Evolutionary conservation across 2,113 vertebrate genomes (phyloP).

Genomic region (Melanerpes aurifrons): DNA sequence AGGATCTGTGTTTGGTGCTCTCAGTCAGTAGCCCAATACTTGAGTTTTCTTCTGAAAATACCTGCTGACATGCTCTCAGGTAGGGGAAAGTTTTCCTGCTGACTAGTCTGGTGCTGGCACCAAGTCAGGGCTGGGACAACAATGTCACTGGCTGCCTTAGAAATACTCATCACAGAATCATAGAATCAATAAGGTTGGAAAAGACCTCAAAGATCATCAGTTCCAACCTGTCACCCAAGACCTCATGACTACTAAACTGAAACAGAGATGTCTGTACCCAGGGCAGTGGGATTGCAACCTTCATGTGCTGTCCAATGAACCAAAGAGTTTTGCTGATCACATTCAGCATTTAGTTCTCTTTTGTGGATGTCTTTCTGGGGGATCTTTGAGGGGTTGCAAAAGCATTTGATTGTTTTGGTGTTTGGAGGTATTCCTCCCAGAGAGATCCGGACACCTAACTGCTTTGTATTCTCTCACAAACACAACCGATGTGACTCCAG

Average conservation of each 20-base stretch:
- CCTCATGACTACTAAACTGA: too few relatives aligned
- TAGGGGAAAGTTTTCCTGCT: neutral
- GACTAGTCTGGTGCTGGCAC: neutral
- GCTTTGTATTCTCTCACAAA: neutral
- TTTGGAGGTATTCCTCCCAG: neutral
- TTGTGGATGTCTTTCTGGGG: neutral
- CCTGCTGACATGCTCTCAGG: neutral
- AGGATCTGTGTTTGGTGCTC: neutral
- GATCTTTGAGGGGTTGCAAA: neutral
- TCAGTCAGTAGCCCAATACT: neutral
- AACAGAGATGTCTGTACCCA: neutral
- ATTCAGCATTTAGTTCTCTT: neutral
- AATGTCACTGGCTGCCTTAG: neutral
- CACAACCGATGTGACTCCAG: neutral
- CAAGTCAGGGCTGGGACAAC: neutral
- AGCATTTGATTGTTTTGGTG: neutral
- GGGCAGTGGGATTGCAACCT: fast-evolving
- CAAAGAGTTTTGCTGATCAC: neutral
- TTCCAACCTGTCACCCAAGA: too few relatives aligned
- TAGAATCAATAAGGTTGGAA: too few relatives aligned
- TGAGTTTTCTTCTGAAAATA: neutral
- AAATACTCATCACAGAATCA: neutral
- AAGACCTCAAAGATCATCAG: too few relatives aligned
- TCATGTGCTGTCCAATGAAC: neutral
- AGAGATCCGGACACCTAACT: neutral